Evolutionary conservation across 2,797 vertebrate genomes (phyloP).

Genomic region (Sternotherus odoratus): DNA sequence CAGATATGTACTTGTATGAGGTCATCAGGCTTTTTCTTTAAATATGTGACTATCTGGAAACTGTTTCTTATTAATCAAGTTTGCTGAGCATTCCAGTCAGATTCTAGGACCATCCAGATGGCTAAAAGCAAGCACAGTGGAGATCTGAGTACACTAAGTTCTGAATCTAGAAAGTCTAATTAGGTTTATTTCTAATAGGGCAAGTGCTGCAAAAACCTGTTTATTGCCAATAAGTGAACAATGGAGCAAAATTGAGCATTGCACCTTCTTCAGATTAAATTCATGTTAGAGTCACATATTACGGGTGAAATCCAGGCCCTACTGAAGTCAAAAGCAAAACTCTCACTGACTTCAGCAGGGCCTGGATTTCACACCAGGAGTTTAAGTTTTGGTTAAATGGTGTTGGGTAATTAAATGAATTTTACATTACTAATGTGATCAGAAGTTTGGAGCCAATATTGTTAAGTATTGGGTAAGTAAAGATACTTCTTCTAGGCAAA

Average conservation of each 20-base stretch:
- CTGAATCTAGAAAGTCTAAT: neutral
- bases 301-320: neutral
- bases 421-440: neutral
- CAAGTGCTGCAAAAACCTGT: neutral
- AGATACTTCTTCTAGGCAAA: neutral
- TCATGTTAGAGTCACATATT: neutral
- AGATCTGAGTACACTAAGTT: neutral
- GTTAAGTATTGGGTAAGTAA: neutral
- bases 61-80: neutral
- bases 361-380: neutral
- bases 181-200: neutral
- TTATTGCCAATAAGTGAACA: neutral
- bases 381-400: neutral
- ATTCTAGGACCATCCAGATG: neutral
- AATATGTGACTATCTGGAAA: neutral
- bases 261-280: rapidly evolving
- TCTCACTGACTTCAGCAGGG: neutral
- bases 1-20: neutral
- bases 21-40: neutral
- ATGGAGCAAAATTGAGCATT: neutral
- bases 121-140: neutral
- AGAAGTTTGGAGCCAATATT: neutral
- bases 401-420: neutral
- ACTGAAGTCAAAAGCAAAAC: constrained; percentile 3
- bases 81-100: neutral